Percentiles rank a stretch among this genome's conserved stretches.
phyloP scores from a whole-genome alignment of 2,888 invertebrate species.

The Brachypterus glaber region DNA sequence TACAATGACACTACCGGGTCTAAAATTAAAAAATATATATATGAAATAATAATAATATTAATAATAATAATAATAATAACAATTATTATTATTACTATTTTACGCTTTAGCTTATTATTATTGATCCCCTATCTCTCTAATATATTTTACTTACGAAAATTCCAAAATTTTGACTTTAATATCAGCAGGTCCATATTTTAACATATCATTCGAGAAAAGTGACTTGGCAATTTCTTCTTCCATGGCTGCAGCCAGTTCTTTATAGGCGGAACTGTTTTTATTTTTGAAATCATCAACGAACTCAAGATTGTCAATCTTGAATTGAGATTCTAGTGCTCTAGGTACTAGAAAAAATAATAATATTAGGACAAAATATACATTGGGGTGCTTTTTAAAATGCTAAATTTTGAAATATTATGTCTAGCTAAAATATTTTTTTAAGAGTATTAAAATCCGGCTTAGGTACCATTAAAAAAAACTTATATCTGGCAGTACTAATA shows the following conservation, averaged over 20 bases:
- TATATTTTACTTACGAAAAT: constrained; percentile 43
- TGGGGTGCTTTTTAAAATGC: no score
- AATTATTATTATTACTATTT: background rate
- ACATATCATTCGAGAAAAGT: constrained; percentile 45
- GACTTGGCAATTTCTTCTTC: constrained; percentile 52
- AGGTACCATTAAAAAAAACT: no score
- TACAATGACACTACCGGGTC: constrained; percentile 56
- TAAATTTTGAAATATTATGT: no score
- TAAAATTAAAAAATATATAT: constrained; percentile 35
- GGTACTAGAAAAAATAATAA: constrained; percentile 45
- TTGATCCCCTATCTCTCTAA: no score
- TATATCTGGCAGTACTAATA: no score
- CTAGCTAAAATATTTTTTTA: no score
- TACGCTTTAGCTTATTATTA: background rate
- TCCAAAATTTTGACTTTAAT: constrained; percentile 52
- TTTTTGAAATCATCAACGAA: constrained; percentile 51
- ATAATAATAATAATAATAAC: background rate
- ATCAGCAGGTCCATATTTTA: constrained; percentile 47
- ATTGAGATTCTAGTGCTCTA: constrained; percentile 56
- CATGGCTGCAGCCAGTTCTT: constrained; percentile 49
- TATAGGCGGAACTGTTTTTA: constrained; percentile 53
- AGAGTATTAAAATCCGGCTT: no score
- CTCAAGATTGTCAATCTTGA: constrained; percentile 57
- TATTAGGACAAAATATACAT: no score
- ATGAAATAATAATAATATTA: constrained; percentile 2